phyloP scores from a whole-genome alignment of 2,888 invertebrate genomes.

The Tenthredo distinguenda region DNA sequence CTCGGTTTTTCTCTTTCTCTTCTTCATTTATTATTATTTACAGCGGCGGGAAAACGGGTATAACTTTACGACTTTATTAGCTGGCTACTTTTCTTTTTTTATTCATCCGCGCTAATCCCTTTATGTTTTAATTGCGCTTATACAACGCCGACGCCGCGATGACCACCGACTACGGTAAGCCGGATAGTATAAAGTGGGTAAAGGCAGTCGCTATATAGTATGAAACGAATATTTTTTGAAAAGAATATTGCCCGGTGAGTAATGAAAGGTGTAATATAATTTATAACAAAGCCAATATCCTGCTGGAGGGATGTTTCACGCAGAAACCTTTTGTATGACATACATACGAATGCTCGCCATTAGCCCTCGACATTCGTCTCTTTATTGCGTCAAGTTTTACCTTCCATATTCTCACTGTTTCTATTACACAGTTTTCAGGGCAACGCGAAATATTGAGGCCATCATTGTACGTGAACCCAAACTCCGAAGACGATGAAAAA shows the following conservation, averaged over 20 bases:
- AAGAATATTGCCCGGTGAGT: neutral
- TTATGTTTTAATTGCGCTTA: constrained; percentile 48
- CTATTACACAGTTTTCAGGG: neutral
- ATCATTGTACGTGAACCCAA: neutral
- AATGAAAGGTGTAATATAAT: constrained; percentile 37
- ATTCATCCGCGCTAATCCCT: constrained; percentile 37
- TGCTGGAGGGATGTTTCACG: neutral
- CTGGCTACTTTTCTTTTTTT: neutral
- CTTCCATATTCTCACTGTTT: constrained; percentile 17
- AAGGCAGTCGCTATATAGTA: neutral
- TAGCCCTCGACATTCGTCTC: constrained; percentile 16
- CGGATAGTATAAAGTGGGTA: neutral
- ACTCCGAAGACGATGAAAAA: constrained; percentile 27
- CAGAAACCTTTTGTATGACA: neutral
- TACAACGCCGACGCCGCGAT: constrained; percentile 24
- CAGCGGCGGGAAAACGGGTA: constrained; percentile 25
- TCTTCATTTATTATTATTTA: constrained; percentile 39
- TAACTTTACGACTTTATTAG: constrained; percentile 47
- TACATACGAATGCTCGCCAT: neutral
- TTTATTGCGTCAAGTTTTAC: constrained; percentile 13
- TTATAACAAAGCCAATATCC: constrained; percentile 39
- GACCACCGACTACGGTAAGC: constrained; percentile 40
- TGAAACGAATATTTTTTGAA: neutral
- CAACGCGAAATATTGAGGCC: neutral
- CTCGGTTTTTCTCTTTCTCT: neutral